These are phyloP conservation scores for Echeneis naucrates DNA, from an alignment of 2,797 vertebrate genomes.

Conservation along the genomic window DNA sequence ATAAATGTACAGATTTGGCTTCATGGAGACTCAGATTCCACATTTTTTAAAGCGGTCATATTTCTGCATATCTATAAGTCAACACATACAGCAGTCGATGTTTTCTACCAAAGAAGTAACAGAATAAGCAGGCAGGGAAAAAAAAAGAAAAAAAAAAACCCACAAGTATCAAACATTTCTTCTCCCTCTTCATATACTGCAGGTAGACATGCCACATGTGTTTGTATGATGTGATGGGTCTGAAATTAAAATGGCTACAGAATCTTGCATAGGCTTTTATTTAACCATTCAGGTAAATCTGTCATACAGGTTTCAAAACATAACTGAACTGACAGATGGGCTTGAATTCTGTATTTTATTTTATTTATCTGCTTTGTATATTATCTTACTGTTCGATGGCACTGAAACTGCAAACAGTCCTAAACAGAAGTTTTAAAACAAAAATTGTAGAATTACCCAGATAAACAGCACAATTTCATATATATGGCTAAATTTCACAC, in stretches of 20 bases:
- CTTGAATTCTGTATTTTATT: conserved; percentile 7
- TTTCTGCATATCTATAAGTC: neutral
- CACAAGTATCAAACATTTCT: no score
- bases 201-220: neutral
- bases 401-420: neutral
- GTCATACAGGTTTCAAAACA: conserved; percentile 36
- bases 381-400: neutral
- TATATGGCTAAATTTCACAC: neutral
- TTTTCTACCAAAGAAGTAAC: neutral
- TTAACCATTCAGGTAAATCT: conserved; percentile 20
- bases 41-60: neutral
- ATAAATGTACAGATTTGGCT: neutral
- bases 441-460: neutral
- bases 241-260: conserved; percentile 47
- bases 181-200: neutral
- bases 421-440: neutral
- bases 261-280: conserved; percentile 33
- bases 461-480: neutral
- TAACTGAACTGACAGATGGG: conserved; percentile 9
- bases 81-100: neutral
- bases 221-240: conserved; percentile 3
- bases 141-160: no score
- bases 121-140: neutral
- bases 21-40: neutral
- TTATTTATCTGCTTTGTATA: neutral